Percentiles rank a stretch among this genome's conserved stretches.
These are phyloP conservation scores for Catalaphyllia jardinei DNA, from an alignment of 64 coral and sea anemone species.

Conservation along the genomic window DNA sequence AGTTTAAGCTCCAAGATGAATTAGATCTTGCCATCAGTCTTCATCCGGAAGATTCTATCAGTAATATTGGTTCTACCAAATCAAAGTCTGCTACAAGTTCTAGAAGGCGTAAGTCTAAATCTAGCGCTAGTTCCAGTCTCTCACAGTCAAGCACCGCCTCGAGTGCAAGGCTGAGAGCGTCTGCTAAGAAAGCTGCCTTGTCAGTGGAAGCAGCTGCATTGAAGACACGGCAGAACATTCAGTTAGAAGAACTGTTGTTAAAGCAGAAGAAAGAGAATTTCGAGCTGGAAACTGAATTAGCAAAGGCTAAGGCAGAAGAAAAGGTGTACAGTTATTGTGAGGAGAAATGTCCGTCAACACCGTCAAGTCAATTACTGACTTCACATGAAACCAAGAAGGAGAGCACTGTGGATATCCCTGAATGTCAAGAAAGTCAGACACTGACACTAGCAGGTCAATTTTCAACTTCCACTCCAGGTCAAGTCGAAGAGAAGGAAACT, in stretches of 20 bases:
- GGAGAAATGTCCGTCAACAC: neutral
- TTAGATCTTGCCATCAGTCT: no score
- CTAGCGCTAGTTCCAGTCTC: neutral
- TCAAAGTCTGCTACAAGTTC: neutral
- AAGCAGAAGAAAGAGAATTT: conserved; percentile 11
- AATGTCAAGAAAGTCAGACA: neutral
- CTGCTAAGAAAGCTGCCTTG: no score
- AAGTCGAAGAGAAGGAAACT: no score
- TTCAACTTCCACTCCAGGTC: neutral
- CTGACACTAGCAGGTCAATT: neutral
- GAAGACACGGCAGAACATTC: no score
- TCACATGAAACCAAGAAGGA: conserved; percentile 1
- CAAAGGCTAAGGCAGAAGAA: conserved; percentile 17
- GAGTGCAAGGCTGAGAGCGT: no score
- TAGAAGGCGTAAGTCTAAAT: neutral
- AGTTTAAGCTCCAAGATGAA: neutral
- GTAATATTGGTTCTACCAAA: neutral
- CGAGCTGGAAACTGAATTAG: conserved; percentile 1
- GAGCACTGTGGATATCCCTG: neutral
- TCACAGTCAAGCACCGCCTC: neutral
- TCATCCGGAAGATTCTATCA: neutral
- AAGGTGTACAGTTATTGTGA: neutral
- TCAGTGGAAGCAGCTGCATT: no score
- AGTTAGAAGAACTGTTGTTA: neutral
- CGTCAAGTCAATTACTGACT: neutral